Evolutionary conservation across 30 jellyfish, hydroid and myxozoan genomes (phyloP).

Genomic region (Aurelia sp.): DNA sequence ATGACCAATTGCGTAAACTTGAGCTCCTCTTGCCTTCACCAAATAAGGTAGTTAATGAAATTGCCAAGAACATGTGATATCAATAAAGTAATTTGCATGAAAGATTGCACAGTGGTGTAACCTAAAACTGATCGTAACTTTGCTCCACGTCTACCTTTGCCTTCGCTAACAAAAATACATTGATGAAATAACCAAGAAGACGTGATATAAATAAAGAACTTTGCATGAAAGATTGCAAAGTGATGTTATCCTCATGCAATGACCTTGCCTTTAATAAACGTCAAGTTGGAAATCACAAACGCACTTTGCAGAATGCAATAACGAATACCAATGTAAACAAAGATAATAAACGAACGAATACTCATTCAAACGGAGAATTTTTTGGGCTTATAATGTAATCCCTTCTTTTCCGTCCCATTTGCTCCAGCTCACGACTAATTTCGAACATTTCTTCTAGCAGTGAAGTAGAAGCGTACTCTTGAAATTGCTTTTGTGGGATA

Average conservation of each 20-base stretch:
- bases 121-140: not conserved
- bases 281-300: not conserved
- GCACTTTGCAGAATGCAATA: not conserved
- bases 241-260: not conserved
- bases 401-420: not conserved
- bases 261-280: slow-evolving; percentile 10
- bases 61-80: not conserved
- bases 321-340: not conserved
- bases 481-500: too few species aligned
- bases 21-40: not conserved
- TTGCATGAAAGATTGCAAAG: not conserved
- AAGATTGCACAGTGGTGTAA: too few species aligned
- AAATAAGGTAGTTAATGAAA: not conserved
- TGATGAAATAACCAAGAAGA: not conserved
- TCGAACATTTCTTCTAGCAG: too few species aligned
- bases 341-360: not conserved
- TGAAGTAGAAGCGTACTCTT: too few species aligned
- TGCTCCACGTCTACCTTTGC: not conserved
- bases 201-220: not conserved
- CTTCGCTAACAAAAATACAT: not conserved
- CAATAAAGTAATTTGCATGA: not conserved
- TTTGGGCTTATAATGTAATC: not conserved
- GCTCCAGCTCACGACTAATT: not conserved
- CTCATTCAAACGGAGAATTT: not conserved
- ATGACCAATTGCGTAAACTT: not conserved